Conservation (phyloP, 92 coral and sea anemone genomes). For the Scolanthus callimorphus region DNA sequence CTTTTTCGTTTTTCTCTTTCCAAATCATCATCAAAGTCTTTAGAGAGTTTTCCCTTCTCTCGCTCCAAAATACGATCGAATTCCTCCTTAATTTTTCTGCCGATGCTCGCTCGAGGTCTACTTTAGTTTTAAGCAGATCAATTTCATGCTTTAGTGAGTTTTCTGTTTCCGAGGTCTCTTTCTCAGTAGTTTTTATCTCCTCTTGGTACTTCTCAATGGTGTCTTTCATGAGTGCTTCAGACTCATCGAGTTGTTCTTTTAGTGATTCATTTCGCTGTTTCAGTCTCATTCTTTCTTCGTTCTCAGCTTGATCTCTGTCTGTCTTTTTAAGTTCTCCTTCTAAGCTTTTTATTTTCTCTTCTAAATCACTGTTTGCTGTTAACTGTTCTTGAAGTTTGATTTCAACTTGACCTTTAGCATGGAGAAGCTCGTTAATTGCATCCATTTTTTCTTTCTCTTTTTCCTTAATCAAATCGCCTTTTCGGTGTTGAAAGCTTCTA, state of each 20-base stretch:
- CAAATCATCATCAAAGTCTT: conserved; percentile 42
- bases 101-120: conserved; percentile 37
- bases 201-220: conserved; percentile 65
- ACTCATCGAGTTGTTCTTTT: conserved; percentile 56
- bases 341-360: conserved; percentile 34
- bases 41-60: conserved; percentile 41
- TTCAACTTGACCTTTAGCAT: conserved; percentile 48
- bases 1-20: conserved; percentile 47
- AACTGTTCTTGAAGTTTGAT: conserved; percentile 46
- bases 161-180: conserved; percentile 40
- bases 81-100: conserved; percentile 47
- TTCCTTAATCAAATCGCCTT: conserved; percentile 15
- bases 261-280: conserved; percentile 45
- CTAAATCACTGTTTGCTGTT: conserved; percentile 38
- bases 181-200: conserved; percentile 38
- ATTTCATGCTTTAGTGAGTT: conserved; percentile 51
- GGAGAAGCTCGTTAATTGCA: conserved; percentile 38
- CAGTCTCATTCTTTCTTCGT: conserved; percentile 9
- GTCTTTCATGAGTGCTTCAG: conserved; percentile 50
- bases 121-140: conserved; percentile 36
- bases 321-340: conserved; percentile 26
- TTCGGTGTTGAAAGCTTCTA: conserved; percentile 20
- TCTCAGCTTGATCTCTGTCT: conserved; percentile 23
- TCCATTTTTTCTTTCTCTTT: conserved; percentile 35
- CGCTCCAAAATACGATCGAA: conserved; percentile 39